phyloP scores from a whole-genome alignment of 2,888 invertebrate species.

The Drosophila acutilabella region DNA sequence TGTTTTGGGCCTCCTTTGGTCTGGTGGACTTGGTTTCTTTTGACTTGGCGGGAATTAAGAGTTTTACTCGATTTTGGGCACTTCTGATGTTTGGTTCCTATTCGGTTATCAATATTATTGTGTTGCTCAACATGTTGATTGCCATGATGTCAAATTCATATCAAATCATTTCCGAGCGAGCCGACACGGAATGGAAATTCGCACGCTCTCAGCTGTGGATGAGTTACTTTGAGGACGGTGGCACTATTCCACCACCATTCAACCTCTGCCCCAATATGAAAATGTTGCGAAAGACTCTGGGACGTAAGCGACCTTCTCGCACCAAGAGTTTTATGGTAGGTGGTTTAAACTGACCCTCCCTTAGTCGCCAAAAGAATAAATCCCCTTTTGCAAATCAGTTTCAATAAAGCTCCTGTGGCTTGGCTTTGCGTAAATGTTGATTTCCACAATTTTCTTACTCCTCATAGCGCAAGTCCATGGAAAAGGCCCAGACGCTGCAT shows the following conservation, averaged over 20 bases:
- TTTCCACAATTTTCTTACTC: slow-evolving; percentile 11
- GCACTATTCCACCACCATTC: slow-evolving; percentile 97
- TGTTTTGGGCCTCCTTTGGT: slow-evolving; percentile 99
- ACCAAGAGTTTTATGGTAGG: slow-evolving; percentile 88
- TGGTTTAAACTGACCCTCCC: slow-evolving; percentile 22
- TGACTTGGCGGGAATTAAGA: slow-evolving; percentile 97
- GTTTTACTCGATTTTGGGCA: slow-evolving; percentile 98
- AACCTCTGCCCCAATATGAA: slow-evolving; percentile 96
- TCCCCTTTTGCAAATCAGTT: slow-evolving; percentile 65
- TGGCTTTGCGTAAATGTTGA: slow-evolving; percentile 51
- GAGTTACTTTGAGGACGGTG: slow-evolving; percentile 97
- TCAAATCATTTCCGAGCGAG: slow-evolving; percentile 97
- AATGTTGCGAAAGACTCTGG: slow-evolving; percentile 86
- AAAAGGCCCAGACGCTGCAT: slow-evolving; percentile 90
- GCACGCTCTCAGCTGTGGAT: slow-evolving; percentile 98
- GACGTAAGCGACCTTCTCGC: slow-evolving; percentile 84
- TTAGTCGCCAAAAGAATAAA: slow-evolving; percentile 55
- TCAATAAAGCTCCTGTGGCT: slow-evolving; percentile 71
- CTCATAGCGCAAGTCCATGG: slow-evolving; percentile 89
- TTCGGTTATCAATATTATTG: slow-evolving; percentile 98
- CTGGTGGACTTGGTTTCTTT: slow-evolving; percentile 97
- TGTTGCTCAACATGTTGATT: slow-evolving; percentile 98
- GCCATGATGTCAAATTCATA: slow-evolving; percentile 99
- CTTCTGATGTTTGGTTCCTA: slow-evolving; percentile 99
- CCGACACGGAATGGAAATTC: slow-evolving; percentile 99